Base-by-base conservation (phyloP, 2,113 vertebrate genomes). In the Entelurus aequoreus region DNA sequence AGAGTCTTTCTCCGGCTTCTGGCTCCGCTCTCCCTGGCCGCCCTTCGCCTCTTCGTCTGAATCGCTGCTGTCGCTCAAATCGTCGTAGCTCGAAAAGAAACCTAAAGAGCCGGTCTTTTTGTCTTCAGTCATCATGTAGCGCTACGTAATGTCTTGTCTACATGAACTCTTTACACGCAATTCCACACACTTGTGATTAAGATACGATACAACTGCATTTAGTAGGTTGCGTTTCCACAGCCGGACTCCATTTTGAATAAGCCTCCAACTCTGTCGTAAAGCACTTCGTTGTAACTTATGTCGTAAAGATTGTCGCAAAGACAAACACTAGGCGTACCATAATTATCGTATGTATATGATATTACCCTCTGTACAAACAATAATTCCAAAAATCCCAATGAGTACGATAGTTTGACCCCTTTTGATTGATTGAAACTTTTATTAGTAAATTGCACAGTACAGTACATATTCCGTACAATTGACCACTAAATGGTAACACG, bases 11-110 rank as follows among this genome's bases (percentile, higher is more conserved):
- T 63, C 77, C 5, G 78, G 44, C 62, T 65, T 90, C 83, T 6
- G 88, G 84, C 42, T 65, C 28, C 44, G 47, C 62, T 70, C 81
- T 60, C 55, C 85, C 53, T 21, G 77, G 70, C 60, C 69, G 16
- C 7, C 38, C 13, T n/a, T 86, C 42, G 56, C 82, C 66, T 69
- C 90, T 50, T 80, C 80, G 8, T 86, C 90, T 2, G 88, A 90
- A 54, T 89, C 88, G 74, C 89, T 90, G 60, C 88, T 85, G 64
- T 88, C 87, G 64, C 88, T 90, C 66, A 88, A 21, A 52, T 90
- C 88, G 48, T 92, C 94, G 60, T 93, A 96, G 44, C 91, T 90
- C 14, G 94, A 93, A 63, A 98, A 97, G 52, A 94, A 98, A 21
- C 93, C 92, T 9, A 95, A 48, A 0, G 92, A 91, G 2, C 93